Percentiles rank a stretch among this genome's conserved stretches.
These are phyloP conservation scores for Malthinus seriepunctatus DNA, from an alignment of 2,888 invertebrate species.

Conservation along the genomic window DNA sequence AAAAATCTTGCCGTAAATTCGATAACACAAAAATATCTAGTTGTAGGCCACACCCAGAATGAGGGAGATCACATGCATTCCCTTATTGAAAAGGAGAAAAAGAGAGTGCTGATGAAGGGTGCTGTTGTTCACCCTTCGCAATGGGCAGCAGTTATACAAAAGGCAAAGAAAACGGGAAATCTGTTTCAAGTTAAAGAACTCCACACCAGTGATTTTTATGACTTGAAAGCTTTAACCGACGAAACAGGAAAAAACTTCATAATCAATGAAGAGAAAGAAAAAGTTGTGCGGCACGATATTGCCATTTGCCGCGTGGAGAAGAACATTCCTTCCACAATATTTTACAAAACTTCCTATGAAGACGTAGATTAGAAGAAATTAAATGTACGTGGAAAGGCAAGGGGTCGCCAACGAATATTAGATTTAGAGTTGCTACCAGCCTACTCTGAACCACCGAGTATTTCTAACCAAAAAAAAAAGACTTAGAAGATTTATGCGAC, in stretches of 20 bases:
- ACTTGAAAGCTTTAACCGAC: neutral
- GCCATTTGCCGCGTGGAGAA: too few relatives aligned
- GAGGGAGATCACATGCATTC: conserved; percentile 6
- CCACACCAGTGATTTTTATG: neutral
- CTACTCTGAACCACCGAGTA: too few relatives aligned
- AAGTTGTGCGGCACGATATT: too few relatives aligned
- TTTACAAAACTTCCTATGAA: too few relatives aligned
- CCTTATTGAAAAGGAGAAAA: neutral
- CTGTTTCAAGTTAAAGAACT: neutral
- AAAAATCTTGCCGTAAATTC: neutral
- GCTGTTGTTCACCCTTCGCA: neutral
- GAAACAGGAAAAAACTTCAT: neutral
- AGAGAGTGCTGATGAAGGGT: neutral
- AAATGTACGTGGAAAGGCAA: too few relatives aligned
- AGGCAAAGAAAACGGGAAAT: conserved; percentile 4
- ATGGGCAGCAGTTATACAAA: neutral
- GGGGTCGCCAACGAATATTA: too few relatives aligned
- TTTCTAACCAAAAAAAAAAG: too few relatives aligned
- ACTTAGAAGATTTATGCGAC: too few relatives aligned
- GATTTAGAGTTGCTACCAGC: too few relatives aligned
- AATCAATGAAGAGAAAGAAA: too few relatives aligned
- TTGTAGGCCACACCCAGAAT: conserved; percentile 6
- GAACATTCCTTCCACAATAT: too few relatives aligned
- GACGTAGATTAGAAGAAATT: too few relatives aligned
- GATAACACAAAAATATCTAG: conserved; percentile 2